These are phyloP conservation scores for Oenanthe oenanthe DNA, from an alignment of 2,113 vertebrate genomes.

Conservation along the genomic window DNA sequence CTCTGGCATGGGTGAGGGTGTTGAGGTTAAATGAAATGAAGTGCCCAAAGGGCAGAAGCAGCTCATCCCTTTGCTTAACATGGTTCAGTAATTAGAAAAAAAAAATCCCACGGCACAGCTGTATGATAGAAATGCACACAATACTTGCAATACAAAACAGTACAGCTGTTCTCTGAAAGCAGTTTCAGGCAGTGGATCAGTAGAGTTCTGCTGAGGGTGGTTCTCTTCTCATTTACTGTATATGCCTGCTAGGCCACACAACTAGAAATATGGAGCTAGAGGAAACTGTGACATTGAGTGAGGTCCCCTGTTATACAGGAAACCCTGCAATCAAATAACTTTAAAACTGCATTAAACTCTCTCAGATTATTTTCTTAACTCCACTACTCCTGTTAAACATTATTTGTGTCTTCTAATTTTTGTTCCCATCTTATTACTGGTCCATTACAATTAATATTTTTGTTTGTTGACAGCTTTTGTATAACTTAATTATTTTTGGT, in stretches of 20 bases:
- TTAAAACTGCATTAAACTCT: background rate
- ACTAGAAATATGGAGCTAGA: background rate
- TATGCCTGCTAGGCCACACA: background rate
- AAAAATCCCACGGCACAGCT: background rate
- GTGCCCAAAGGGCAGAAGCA: background rate
- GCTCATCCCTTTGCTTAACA: background rate
- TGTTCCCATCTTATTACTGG: background rate
- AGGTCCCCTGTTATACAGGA: background rate
- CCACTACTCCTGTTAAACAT: background rate
- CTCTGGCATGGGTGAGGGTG: background rate
- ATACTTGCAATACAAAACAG: background rate
- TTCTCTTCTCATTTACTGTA: background rate
- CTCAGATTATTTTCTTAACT: background rate
- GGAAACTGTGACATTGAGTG: background rate
- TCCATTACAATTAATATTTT: background rate
- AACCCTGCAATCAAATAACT: background rate
- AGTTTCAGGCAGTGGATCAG: background rate
- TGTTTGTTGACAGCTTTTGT: background rate
- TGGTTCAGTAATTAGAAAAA: background rate
- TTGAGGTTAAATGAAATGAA: background rate
- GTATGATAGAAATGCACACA: background rate
- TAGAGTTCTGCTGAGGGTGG: background rate
- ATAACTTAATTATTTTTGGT: background rate
- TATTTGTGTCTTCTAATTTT: background rate
- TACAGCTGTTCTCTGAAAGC: background rate